Conservation (phyloP, 2,113 vertebrate genomes). For the Hystrix brachyura region DNA sequence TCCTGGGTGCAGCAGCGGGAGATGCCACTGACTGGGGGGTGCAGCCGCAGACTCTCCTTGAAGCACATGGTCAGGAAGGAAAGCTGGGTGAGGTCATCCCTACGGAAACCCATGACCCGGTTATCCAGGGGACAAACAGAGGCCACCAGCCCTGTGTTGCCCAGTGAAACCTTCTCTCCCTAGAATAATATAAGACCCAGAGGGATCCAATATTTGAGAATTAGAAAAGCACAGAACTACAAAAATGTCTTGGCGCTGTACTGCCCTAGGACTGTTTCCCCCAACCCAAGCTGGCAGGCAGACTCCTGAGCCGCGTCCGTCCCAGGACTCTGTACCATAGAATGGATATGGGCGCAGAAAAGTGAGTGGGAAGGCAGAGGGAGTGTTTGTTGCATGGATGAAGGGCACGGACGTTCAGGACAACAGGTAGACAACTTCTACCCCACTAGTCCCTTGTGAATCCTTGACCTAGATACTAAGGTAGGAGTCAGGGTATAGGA, state of each 20-base stretch:
- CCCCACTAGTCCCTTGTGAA: background rate
- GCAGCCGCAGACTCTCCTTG: constrained; percentile 93
- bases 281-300: too few species aligned
- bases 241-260: background rate
- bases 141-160: background rate
- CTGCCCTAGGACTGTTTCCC: background rate
- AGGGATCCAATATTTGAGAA: background rate
- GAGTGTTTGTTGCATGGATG: background rate
- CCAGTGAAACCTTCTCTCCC: background rate
- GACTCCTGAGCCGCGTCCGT: background rate
- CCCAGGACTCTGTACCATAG: background rate
- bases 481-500: background rate
- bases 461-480: background rate
- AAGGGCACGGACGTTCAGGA: background rate
- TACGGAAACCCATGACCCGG: constrained; percentile 50
- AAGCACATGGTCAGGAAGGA: constrained; percentile 97
- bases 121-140: background rate
- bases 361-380: background rate
- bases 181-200: background rate
- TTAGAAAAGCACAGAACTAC: background rate
- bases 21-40: constrained; percentile 80
- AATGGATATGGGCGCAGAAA: too few species aligned
- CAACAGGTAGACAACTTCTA: too few species aligned
- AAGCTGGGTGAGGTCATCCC: constrained; percentile 93
- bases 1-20: constrained; percentile 91